Base-by-base conservation (phyloP, 1,140 invertebrate genomes). In the Leguminivora glycinivorella region DNA sequence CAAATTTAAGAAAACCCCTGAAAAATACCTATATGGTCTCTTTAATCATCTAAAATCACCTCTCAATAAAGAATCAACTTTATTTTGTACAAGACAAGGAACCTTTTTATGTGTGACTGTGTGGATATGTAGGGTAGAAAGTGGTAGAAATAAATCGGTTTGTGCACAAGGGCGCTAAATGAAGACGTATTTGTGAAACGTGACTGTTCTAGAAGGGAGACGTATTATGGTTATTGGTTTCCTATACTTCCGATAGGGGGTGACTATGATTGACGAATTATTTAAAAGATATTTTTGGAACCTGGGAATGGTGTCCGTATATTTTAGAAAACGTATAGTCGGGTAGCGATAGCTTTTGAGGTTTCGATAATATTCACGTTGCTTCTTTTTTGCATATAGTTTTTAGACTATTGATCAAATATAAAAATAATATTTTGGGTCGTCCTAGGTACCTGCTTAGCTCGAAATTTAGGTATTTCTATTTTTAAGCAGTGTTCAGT, bases 211-310 rank as follows among this genome's bases (percentile, higher is more conserved):
- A n/a, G 40, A 67, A 68, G 72, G 56, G 52, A 70, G 63, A 72
- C 47, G 34, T 82, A 79, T 73, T 75, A 77, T 69, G 34, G 68
- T 82, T 83, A 83, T 82, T 80, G 76, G 76, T 81, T 79, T 77
- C 72, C 75, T 79, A 70, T 14, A 68, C 73, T 77, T 79, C 77
- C 77, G 75, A 40, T 70, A 31, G 12, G 26, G 56, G 68, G 70
- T 63, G 24, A 40, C 56, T 22, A 60, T 43, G 40, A 17, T 43
- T 43, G n/a, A 43, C 40, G 40, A 43, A 17, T 43, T n/a, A 43
- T 43, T n/a, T n/a, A 43, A 43, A 38, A 38, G 1, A 17, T 43
- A 43, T 6, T 43, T 10, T n/a, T n/a, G 5, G 12, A 4, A n/a
- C 14, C 12, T n/a, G 4, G 14, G 4, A 4, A 1, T n/a, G n/a